Evolutionary conservation across 2,797 vertebrate genomes (phyloP), one percentile per base, ranked within the genome.

Genomic region (Calcarius lapponicus): DNA sequence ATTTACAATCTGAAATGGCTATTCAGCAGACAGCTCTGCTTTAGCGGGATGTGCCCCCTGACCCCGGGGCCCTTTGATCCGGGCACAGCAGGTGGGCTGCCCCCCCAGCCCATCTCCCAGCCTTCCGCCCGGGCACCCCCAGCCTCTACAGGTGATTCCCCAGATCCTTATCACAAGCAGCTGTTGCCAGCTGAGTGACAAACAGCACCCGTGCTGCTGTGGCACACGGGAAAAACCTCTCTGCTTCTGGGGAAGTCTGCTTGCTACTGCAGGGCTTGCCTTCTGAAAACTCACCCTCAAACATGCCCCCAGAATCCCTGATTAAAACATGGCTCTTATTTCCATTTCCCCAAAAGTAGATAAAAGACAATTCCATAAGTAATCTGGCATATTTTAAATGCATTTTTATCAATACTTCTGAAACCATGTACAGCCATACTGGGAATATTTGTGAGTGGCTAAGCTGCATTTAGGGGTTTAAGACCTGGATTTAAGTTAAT

Each of bases 1-100:
- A 98, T 98, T 98, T 98, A 98, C 98, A 98, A 98, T 97, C 98
- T 98, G 98, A 98, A 98, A 97, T 92, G 96, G 97, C 96, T 96
- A 98, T 98, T 98, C 97, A 96, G 83, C 98, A 98, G 98, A 98
- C 98, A 97, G 96, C 97, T 95, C 97, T 94, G 97, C 97, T 97
- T 95, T 96, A 90, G 96, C 93, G 94, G 97, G 97, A 96, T 93
- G 94, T 78, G 97, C 92, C 97, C 98, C 98, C 95, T 97, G 98
- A 98, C 98, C 98, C 95, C 90, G 61, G 91, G 84, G 91, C 95
- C 96, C 98, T 98, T 98, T 98, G 98, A 98, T 98, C 97, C 78
- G 89, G 83, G 86, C 97, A 25, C 97, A 96, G 98, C 98, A 98
- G 98, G 98, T 98, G 98, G 98, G 97, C 98, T 96, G 75, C 85